Base-by-base conservation (phyloP, 2,113 vertebrate species). In the Mirounga angustirostris region DNA sequence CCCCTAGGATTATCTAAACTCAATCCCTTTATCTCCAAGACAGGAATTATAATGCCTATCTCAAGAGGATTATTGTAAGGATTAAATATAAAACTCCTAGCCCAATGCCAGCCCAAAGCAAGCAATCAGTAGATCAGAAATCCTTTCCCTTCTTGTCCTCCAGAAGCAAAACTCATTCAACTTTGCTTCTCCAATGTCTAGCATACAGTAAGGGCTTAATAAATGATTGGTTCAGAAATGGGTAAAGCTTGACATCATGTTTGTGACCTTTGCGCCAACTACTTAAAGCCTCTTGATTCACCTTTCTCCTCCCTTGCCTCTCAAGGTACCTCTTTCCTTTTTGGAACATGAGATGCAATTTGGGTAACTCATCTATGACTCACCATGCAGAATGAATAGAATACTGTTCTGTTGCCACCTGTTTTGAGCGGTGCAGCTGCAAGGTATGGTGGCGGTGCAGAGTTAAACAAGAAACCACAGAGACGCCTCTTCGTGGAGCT, bases 391-490 rank as follows among this genome's bases (percentile, higher is more conserved):
- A 87, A 80, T 59, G 87, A 95, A 90, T 83, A 87, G 76, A 88
- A 84, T 18, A 21, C 69, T 96, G 80, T 63, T 90, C 71, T 71
- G 14, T 0, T 59, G 13, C 28, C 59, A 40, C 54, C 50, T 87
- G n/a, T n/a, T 89, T 63, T 61, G 56, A 87, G 43, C 7, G 52
- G 30, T 10, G 12, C 12, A 50, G 73, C 36, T 83, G 76, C 54
- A 81, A 94, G 63, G 36, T 24, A 61, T 3, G 30, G 76, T 73
- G n/a, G 76, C 91, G 61, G 46, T 4, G 76, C 81, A 18, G 36
- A 46, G 43, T 67, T 96, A 52, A 81, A 86, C 93, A 97, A 88
- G 52, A 83, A 87, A 93, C 40, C 79, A 59, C 81, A n/a, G 71
- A 50, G 52, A 63, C 85, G 16, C 83, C 94, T 71, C 65, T 69